A percentile compares a stretch with the other conserved stretches of the same genome.
Evolutionary conservation across 2,113 vertebrate species (phyloP).

Genomic region (Clarias magur): DNA sequence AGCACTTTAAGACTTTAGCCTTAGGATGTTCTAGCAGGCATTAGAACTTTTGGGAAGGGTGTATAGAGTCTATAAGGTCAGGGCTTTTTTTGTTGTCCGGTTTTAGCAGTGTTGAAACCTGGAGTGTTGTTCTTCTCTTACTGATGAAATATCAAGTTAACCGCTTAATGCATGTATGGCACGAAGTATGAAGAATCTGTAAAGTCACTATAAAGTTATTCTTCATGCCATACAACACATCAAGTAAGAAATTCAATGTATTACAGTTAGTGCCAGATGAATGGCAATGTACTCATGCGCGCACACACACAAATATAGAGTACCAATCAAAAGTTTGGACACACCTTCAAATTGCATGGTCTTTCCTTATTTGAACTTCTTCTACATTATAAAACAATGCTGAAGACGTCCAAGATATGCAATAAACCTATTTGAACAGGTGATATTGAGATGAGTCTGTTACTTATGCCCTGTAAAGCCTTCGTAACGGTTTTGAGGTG

Average conservation of each 20-base stretch:
- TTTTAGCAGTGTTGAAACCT: conserved; percentile 14
- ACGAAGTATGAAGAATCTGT: background rate
- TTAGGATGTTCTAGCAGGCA: conserved; percentile 4
- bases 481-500: too few relatives aligned
- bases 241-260: background rate
- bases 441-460: too few relatives aligned
- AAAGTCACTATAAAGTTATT: too few relatives aligned
- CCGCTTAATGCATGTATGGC: background rate
- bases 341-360: too few relatives aligned
- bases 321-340: too few relatives aligned
- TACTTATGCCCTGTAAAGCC: too few relatives aligned
- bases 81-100: background rate
- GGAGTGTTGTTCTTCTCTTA: background rate
- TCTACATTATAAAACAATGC: too few relatives aligned
- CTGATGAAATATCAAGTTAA: background rate
- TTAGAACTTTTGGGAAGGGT: background rate
- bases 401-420: too few relatives aligned
- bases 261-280: background rate
- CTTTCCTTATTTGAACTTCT: too few relatives aligned
- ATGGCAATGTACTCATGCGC: background rate
- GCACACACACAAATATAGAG: background rate
- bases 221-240: background rate
- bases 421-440: too few relatives aligned
- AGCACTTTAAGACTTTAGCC: background rate
- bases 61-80: background rate